These are phyloP conservation scores for Zapornia atra DNA, from an alignment of 2,113 vertebrate species.

Conservation along the genomic window DNA sequence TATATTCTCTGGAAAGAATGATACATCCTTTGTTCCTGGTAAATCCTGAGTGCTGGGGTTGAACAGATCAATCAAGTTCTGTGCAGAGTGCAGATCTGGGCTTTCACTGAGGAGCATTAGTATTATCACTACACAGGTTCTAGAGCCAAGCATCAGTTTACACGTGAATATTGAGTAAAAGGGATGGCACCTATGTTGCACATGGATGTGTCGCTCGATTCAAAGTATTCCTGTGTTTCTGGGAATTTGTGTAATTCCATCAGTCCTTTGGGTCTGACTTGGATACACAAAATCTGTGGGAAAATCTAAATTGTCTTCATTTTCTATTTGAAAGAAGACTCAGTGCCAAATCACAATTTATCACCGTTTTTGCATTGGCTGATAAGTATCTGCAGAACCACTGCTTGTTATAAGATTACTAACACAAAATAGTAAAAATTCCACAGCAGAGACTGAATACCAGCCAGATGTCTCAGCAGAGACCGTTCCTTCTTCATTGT, in stretches of 20 bases:
- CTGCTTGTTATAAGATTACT: background rate
- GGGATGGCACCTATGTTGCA: background rate
- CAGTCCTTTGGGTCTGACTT: background rate
- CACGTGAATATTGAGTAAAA: background rate
- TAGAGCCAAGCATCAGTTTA: background rate
- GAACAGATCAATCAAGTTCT: rapidly evolving
- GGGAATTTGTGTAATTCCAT: background rate
- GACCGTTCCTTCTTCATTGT: background rate
- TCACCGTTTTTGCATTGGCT: background rate
- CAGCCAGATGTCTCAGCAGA: background rate
- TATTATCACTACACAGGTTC: background rate
- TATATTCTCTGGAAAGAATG: background rate
- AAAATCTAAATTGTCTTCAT: background rate
- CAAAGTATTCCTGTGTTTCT: background rate
- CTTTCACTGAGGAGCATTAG: background rate
- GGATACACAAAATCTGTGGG: background rate
- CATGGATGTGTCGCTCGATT: background rate
- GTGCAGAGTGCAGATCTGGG: background rate
- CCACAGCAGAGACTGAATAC: background rate
- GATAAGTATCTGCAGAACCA: background rate
- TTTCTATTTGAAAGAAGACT: background rate
- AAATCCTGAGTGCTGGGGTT: background rate
- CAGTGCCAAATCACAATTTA: background rate
- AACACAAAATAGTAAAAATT: background rate
- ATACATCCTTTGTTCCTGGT: background rate